phyloP scores from a whole-genome alignment of 2,888 invertebrate species.

The Pachliopta kotzebuea region DNA sequence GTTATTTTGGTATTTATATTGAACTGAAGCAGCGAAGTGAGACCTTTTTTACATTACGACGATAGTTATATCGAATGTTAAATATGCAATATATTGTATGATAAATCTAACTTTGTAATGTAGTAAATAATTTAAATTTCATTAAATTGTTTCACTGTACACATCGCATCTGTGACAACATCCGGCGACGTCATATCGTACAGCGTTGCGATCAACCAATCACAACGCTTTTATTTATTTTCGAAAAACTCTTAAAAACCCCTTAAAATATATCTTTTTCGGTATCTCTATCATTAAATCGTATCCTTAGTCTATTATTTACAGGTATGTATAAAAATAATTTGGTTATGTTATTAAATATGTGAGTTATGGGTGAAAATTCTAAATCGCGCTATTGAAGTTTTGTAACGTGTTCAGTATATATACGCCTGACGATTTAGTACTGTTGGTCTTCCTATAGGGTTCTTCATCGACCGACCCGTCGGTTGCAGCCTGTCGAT shows the following conservation, averaged over 20 bases:
- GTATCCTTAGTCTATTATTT: not conserved
- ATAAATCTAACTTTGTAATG: not conserved
- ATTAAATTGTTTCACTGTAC: not conserved
- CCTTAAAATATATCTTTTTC: not conserved
- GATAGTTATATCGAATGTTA: not conserved
- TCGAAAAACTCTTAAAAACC: not conserved
- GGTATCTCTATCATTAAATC: not conserved
- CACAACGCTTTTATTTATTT: not conserved
- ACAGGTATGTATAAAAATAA: not conserved
- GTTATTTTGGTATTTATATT: no score
- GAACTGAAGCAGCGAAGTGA: not conserved
- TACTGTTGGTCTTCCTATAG: slow-evolving; percentile 20
- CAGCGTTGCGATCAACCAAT: not conserved
- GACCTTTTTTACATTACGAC: not conserved
- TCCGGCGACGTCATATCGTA: not conserved
- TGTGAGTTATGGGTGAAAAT: not conserved
- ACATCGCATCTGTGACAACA: not conserved
- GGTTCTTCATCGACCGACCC: slow-evolving; percentile 22
- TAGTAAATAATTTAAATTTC: not conserved
- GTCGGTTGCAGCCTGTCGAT: slow-evolving; percentile 20
- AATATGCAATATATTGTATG: no score
- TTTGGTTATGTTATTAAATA: not conserved
- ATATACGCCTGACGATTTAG: not conserved
- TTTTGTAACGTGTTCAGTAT: slow-evolving; percentile 5
- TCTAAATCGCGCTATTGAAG: slow-evolving; percentile 19